Evolutionary conservation across 2,797 vertebrate species (phyloP).

Genomic region (Sebastes trivittatus): DNA sequence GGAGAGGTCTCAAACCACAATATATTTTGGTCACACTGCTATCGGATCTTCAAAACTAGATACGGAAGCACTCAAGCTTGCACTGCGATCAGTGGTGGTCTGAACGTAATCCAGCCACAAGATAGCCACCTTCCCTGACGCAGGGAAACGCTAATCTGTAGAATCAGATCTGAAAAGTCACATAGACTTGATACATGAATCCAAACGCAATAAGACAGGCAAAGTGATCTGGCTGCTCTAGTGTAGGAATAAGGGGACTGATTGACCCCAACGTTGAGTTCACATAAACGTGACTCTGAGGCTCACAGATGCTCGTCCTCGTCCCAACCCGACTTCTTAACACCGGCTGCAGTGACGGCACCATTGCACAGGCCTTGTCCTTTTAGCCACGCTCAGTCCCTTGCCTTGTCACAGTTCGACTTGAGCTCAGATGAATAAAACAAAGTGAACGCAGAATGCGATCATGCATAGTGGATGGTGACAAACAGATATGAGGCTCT

Average conservation of each 20-base stretch:
- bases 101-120: constrained; percentile 19
- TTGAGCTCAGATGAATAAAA: constrained; percentile 56
- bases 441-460: constrained; percentile 33
- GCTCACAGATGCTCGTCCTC: background rate
- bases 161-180: constrained; percentile 15
- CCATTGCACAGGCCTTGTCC: constrained; percentile 13
- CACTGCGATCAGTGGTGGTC: constrained; percentile 24
- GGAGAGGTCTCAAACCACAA: constrained; percentile 8
- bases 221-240: background rate
- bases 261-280: background rate
- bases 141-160: constrained; percentile 21
- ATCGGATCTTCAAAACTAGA: constrained; percentile 31
- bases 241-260: background rate
- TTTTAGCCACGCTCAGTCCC: constrained; percentile 17
- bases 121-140: background rate
- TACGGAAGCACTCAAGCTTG: constrained; percentile 3
- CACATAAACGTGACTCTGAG: background rate
- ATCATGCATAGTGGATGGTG: constrained; percentile 66
- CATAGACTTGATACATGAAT: background rate
- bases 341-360: constrained; percentile 5
- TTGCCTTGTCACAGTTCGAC: constrained; percentile 21
- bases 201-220: background rate
- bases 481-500: constrained; percentile 62
- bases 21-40: constrained; percentile 31
- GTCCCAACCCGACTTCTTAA: background rate